Percentiles rank a stretch among this genome's conserved stretches.
Evolutionary conservation across 2,797 vertebrate species (phyloP).

Genomic region (Limnodromus scolopaceus): DNA sequence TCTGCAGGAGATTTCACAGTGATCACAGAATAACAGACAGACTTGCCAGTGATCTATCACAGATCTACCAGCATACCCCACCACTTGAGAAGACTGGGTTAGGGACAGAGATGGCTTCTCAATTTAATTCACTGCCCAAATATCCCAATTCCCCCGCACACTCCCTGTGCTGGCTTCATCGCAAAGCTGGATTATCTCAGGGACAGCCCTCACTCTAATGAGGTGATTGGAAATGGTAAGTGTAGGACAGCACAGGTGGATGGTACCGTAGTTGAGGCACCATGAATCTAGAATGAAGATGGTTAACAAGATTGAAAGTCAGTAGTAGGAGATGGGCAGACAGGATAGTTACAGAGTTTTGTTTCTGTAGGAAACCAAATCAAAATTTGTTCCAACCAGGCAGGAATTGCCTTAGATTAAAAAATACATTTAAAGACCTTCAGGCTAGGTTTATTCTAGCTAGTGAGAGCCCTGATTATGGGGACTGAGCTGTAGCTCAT

Average conservation of each 20-base stretch:
- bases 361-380: not conserved
- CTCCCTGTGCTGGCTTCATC: not conserved
- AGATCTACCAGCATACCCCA: not conserved
- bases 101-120: not conserved
- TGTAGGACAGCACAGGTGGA: not conserved
- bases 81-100: not conserved
- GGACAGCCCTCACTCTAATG: not conserved
- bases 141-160: not conserved
- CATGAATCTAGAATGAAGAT: not conserved
- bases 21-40: not conserved
- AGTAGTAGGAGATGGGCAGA: not conserved
- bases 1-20: not conserved
- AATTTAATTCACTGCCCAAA: not conserved
- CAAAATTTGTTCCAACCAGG: not conserved
- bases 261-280: not conserved
- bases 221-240: not conserved
- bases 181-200: not conserved
- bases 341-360: not conserved
- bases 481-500: not conserved
- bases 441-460: not conserved
- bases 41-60: not conserved
- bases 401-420: not conserved
- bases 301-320: not conserved
- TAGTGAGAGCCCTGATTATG: not conserved
- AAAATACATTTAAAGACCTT: not conserved